Evolutionary conservation across 1,140 invertebrate species (phyloP).

Genomic region (Calliopsis andreniformis): DNA sequence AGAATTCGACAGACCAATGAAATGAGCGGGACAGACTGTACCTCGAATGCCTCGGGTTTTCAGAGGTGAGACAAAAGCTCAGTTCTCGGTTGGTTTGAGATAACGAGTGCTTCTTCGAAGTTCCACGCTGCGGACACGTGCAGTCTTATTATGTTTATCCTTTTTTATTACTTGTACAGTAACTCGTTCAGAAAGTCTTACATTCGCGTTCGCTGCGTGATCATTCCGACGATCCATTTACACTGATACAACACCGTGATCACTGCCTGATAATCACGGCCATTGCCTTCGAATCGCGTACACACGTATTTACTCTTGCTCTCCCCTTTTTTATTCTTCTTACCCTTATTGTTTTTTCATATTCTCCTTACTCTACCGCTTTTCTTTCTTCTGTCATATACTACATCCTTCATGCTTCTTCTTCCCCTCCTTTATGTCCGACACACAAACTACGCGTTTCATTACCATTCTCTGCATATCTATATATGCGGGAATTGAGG

Average conservation of each 20-base stretch:
- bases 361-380: no score
- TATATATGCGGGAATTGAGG: no score
- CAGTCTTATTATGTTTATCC: background rate
- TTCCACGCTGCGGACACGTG: slow-evolving; percentile 28
- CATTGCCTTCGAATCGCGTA: background rate
- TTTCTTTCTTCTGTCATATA: no score
- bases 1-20: slow-evolving; percentile 5
- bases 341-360: no score
- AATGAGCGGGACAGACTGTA: no score
- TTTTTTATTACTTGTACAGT: background rate
- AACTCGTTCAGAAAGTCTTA: background rate
- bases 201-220: slow-evolving; percentile 26
- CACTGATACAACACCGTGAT: slow-evolving; percentile 35
- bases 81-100: slow-evolving; percentile 10
- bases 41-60: slow-evolving; percentile 12
- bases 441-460: no score
- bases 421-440: no score
- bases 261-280: slow-evolving; percentile 25
- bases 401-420: no score
- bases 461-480: no score
- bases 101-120: slow-evolving; percentile 4
- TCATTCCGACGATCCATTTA: slow-evolving; percentile 21
- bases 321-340: background rate
- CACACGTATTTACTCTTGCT: no score
- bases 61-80: slow-evolving; percentile 28